phyloP scores from a whole-genome alignment of 2,888 invertebrate genomes.

The Tetranychus truncatus region DNA sequence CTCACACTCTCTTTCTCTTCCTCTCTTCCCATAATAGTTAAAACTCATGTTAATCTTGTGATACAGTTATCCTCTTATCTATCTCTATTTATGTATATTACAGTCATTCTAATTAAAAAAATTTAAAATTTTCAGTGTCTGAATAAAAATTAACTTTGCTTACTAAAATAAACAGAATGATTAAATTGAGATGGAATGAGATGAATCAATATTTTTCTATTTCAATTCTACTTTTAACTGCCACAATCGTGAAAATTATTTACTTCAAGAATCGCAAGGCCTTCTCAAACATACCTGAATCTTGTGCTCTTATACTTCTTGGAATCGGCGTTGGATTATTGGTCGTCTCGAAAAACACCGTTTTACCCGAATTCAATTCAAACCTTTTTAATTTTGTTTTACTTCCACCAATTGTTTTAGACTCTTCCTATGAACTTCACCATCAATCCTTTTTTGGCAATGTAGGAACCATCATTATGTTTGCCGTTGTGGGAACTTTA shows the following conservation, averaged over 20 bases:
- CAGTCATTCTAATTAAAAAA: no score
- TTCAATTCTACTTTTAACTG: background rate
- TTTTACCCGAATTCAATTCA: conserved; percentile 8
- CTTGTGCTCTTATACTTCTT: background rate
- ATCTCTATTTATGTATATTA: no score
- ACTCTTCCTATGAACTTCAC: conserved; percentile 40
- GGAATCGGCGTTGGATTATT: background rate
- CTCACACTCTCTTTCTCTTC: no score
- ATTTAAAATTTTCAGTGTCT: no score
- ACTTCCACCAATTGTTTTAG: conserved; percentile 34
- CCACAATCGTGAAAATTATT: background rate
- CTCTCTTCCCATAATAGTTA: no score
- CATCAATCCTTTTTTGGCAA: conserved; percentile 40
- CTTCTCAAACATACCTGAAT: background rate
- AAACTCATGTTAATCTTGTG: no score
- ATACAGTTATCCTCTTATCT: no score
- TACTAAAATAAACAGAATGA: background rate
- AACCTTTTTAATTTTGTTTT: conserved; percentile 3
- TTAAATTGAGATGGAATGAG: background rate
- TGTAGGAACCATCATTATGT: conserved; percentile 39
- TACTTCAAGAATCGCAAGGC: background rate
- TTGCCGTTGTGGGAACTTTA: conserved; percentile 34
- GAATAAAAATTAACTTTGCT: background rate
- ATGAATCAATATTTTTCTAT: background rate
- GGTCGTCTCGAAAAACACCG: background rate